A percentile compares a stretch with the other conserved stretches of the same genome.
These are phyloP conservation scores for Spinus olivaceus DNA, from an alignment of 2,797 vertebrate genomes.

Conservation along the genomic window DNA sequence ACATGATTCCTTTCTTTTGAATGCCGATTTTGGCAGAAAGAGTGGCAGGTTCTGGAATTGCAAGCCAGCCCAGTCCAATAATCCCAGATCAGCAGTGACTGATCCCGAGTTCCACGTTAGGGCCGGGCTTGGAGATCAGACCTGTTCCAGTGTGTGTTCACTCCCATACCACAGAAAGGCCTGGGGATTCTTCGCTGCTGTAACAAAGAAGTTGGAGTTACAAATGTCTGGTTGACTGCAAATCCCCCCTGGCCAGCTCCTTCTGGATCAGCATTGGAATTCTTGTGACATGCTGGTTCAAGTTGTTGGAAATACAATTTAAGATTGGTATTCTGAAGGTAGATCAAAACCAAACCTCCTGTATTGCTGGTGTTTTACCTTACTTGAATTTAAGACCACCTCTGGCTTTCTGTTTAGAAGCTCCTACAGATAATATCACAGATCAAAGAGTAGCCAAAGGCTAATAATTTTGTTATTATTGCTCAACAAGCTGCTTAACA, in stretches of 20 bases:
- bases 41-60: background rate
- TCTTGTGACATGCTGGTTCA: background rate
- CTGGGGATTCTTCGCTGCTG: background rate
- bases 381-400: background rate
- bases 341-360: background rate
- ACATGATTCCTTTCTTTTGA: background rate
- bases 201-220: background rate
- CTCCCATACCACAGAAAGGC: background rate
- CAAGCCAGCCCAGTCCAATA: background rate
- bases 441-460: conserved; percentile 39
- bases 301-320: background rate
- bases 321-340: background rate
- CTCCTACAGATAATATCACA: background rate
- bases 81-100: background rate
- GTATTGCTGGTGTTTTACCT: background rate
- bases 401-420: conserved; percentile 4
- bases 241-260: background rate
- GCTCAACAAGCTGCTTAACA: conserved; percentile 19
- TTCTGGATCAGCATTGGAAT: background rate
- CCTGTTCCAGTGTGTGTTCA: rapidly evolving
- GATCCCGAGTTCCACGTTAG: background rate
- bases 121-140: background rate
- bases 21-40: background rate
- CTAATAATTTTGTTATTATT: conserved; percentile 1
- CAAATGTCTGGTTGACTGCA: background rate